A percentile compares a stretch with the other conserved stretches of the same genome.
These are phyloP conservation scores for Myiothlypis coronata DNA, from an alignment of 2,797 vertebrate species.

Conservation along the genomic window DNA sequence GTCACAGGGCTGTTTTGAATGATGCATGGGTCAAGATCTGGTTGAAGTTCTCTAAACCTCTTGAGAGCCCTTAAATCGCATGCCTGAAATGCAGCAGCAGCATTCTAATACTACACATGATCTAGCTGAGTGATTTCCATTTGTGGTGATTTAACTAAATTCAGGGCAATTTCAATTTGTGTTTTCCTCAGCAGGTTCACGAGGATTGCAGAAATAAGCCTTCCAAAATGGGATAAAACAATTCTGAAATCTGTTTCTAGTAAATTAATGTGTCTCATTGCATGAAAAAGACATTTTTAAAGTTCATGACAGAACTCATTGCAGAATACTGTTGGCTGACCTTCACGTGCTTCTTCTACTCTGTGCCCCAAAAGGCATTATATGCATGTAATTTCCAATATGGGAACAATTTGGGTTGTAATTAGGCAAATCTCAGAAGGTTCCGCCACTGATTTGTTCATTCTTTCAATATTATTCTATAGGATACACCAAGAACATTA, in stretches of 20 bases:
- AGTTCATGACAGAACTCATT: constrained; percentile 68
- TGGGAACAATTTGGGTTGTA: constrained; percentile 89
- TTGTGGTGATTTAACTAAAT: constrained; percentile 24
- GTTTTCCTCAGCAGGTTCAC: constrained; percentile 69
- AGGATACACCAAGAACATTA: constrained; percentile 78
- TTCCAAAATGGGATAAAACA: constrained; percentile 75
- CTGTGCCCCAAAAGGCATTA: constrained; percentile 82
- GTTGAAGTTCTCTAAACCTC: background rate
- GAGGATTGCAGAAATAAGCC: constrained; percentile 71
- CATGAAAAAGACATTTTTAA: constrained; percentile 73
- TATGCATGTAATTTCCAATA: constrained; percentile 86
- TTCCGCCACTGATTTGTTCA: constrained; percentile 84
- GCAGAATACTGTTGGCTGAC: constrained; percentile 77
- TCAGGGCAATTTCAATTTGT: constrained; percentile 17
- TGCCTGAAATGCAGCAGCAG: background rate
- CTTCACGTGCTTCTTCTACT: constrained; percentile 78
- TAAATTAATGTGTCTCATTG: constrained; percentile 75
- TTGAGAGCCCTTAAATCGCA: background rate
- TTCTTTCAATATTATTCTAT: constrained; percentile 80
- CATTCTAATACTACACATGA: background rate
- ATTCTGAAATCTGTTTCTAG: constrained; percentile 79
- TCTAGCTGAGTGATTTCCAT: background rate
- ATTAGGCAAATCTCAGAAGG: constrained; percentile 86
- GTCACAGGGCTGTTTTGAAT: background rate
- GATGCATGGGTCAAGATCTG: background rate